These are phyloP conservation scores for Parapsyche elsis DNA, from an alignment of 1,140 invertebrate genomes.

Conservation along the genomic window DNA sequence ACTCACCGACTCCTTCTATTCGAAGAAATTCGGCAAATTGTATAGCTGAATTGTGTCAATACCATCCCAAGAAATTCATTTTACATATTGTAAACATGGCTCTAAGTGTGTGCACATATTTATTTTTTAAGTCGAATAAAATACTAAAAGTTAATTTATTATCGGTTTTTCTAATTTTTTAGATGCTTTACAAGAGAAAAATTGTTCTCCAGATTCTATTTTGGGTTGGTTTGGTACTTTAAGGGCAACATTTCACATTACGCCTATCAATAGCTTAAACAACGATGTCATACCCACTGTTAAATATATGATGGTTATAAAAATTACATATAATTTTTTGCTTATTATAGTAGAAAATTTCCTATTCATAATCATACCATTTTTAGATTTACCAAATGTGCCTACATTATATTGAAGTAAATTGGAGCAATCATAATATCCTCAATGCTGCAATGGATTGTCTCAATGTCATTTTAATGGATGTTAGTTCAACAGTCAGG, in stretches of 20 bases:
- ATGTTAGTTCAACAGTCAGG: slow-evolving; percentile 72
- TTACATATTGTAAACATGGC: slow-evolving; percentile 57
- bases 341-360: background rate
- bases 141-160: background rate
- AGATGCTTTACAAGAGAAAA: slow-evolving; percentile 37
- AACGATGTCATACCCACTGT: slow-evolving; percentile 44
- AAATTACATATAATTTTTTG: background rate
- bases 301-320: slow-evolving; percentile 50
- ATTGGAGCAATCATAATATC: slow-evolving; percentile 83
- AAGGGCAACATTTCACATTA: slow-evolving; percentile 43
- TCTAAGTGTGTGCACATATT: slow-evolving; percentile 47
- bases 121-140: background rate
- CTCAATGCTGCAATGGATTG: slow-evolving; percentile 86
- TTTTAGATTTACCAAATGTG: slow-evolving; percentile 85
- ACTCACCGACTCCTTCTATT: slow-evolving; percentile 60
- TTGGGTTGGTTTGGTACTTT: slow-evolving; percentile 53
- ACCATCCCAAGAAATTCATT: slow-evolving; percentile 61
- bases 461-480: slow-evolving; percentile 77
- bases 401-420: slow-evolving; percentile 74
- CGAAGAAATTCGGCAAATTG: slow-evolving; percentile 61
- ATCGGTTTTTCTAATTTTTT: slow-evolving; percentile 14
- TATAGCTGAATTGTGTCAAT: slow-evolving; percentile 60
- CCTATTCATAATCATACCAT: slow-evolving; percentile 42
- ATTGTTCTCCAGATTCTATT: slow-evolving; percentile 38
- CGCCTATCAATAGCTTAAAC: slow-evolving; percentile 38